Evolutionary conservation across 1,140 invertebrate genomes (phyloP).

Genomic region (Macrotrachela quadricornifera): DNA sequence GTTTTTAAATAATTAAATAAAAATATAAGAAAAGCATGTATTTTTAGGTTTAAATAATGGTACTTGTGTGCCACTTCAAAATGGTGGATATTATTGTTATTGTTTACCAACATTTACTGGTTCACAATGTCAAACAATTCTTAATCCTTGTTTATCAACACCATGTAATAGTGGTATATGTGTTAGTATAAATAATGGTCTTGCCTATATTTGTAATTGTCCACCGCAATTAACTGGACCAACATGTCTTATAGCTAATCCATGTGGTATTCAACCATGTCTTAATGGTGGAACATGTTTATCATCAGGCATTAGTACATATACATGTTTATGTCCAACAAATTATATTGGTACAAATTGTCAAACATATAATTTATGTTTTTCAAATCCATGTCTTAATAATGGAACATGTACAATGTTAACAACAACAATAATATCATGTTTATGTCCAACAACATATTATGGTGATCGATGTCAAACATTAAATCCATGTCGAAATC

Average conservation of each 20-base stretch:
- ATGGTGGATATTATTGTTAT: not conserved
- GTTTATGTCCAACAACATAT: slow-evolving; percentile 1
- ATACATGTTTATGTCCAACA: no score
- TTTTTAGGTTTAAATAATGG: not conserved
- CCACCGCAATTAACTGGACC: slow-evolving; percentile 11
- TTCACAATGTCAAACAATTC: slow-evolving; percentile 5
- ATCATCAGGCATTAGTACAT: slow-evolving; percentile 42
- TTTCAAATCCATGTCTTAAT: slow-evolving; percentile 7
- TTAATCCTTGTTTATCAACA: not conserved
- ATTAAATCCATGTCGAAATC: not conserved
- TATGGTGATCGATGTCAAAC: slow-evolving; percentile 3
- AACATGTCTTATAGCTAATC: slow-evolving; percentile 36
- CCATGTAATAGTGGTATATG: no score
- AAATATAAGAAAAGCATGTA: no score
- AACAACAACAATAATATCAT: not conserved
- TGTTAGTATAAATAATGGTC: not conserved
- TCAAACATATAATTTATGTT: not conserved
- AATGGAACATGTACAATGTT: not conserved
- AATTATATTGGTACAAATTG: no score
- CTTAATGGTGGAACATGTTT: slow-evolving; percentile 68
- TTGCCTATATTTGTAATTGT: slow-evolving; percentile 11
- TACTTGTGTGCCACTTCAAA: not conserved
- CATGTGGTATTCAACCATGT: slow-evolving; percentile 64
- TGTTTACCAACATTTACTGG: slow-evolving; percentile 5
- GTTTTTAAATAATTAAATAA: no score